Evolutionary conservation across 2,888 invertebrate species (phyloP).

Genomic region (Cryptocephalus primarius): DNA sequence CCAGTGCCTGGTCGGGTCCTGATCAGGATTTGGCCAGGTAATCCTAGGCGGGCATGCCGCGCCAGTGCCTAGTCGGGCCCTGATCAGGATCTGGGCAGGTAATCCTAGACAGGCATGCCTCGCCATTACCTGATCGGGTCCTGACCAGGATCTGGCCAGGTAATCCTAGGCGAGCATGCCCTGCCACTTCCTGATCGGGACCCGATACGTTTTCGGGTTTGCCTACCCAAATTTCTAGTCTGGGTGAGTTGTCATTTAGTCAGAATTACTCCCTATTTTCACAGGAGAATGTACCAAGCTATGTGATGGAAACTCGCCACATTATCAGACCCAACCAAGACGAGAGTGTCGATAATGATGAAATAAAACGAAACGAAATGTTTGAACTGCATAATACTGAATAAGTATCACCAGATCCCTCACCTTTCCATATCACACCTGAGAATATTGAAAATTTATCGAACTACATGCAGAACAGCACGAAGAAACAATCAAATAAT

Average conservation of each 20-base stretch:
- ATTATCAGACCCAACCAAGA: conserved; percentile 10
- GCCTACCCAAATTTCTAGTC: too few species aligned
- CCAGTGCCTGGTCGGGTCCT: too few species aligned
- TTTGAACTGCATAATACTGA: conserved; percentile 11
- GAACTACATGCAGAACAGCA: conserved; percentile 5
- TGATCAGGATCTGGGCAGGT: too few species aligned
- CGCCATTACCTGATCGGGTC: too few species aligned
- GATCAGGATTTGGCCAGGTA: too few species aligned
- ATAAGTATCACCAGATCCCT: background rate
- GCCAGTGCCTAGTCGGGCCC: too few species aligned
- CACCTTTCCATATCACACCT: background rate
- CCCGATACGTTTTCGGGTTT: too few species aligned
- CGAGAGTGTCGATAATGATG: conserved; percentile 20
- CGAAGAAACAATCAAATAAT: conserved; percentile 4
- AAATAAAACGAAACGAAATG: conserved; percentile 20
- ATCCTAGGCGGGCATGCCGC: too few species aligned
- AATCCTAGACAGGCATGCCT: too few species aligned
- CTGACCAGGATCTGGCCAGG: too few species aligned
- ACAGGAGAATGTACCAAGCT: conserved; percentile 8
- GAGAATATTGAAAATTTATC: background rate
- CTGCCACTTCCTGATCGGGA: too few species aligned
- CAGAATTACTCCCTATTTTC: conserved; percentile 13
- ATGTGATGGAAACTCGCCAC: conserved; percentile 10
- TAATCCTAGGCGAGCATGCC: too few species aligned
- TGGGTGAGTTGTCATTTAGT: conserved; percentile 1